Evolutionary conservation across 2,888 invertebrate genomes (phyloP), one percentile per base, ranked within the genome.

Genomic region (Fragum fragum): DNA sequence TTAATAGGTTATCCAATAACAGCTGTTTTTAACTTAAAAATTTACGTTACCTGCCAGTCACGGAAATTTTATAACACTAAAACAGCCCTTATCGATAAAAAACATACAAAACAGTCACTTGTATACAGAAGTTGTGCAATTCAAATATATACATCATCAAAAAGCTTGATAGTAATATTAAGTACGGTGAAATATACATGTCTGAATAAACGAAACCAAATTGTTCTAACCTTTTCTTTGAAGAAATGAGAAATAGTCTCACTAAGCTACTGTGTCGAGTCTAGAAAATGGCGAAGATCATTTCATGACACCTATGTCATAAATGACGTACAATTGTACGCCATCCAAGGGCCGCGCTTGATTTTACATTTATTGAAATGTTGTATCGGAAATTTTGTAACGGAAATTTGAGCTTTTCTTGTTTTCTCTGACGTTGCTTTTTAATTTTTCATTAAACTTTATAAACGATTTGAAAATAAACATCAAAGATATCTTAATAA

Each of bases 1-100:
- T 26, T 14, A 26, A 57, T 57, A 57, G 2, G 21, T 21, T 6
- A 7, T 61, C 5, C 29, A 9, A 61, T 61, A 2, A 57, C 7
- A 21, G 57, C 28, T 23, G 23, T 26, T 26, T 57, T 57, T 6
- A 57, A 26, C 57, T 39, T 23, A 39, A 21, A 47, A 47, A 69
- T 47, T 28, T 69, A 28, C 69, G 69, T 69, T 69, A 69, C 69
- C 28, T 26, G n/a, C 52, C 28, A n/a, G 52, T 69, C 3, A 69
- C 69, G 52, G 52, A 69, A 28, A 69, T 69, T 69, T 69, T 47
- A 47, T 32, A 52, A 52, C 52, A 52, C 16, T 3, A 14, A 52
- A 52, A 52, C 16, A 52, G 52, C 18, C 52, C 3, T 6, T 6
- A 36, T 6, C 32, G 32, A 36, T 36, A 6, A 6, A 36, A 36